Evolutionary conservation across 2,113 vertebrate genomes (phyloP).

Genomic region (Hyaena hyaena): DNA sequence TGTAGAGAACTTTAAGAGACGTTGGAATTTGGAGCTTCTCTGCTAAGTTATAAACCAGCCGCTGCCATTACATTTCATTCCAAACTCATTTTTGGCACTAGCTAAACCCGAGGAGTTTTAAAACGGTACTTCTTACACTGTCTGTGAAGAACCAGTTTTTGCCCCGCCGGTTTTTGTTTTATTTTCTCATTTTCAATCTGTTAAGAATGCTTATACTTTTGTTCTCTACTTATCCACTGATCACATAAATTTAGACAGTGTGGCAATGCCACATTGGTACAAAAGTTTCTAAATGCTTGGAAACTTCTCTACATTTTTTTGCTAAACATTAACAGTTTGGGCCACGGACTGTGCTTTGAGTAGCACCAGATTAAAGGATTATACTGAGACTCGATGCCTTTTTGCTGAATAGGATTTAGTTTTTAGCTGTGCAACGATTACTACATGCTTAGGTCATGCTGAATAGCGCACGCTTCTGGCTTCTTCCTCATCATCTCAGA

Average conservation of each 20-base stretch:
- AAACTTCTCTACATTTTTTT: neutral
- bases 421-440: neutral
- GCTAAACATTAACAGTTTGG: neutral
- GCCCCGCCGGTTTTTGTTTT: neutral
- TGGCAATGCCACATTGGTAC: neutral
- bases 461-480: neutral
- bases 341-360: neutral
- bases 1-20: constrained; percentile 1
- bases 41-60: constrained; percentile 69
- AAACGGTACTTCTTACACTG: neutral
- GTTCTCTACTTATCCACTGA: neutral
- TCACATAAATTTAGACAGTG: neutral
- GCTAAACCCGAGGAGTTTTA: constrained; percentile 50
- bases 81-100: constrained; percentile 54
- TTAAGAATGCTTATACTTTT: neutral
- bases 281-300: neutral
- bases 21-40: constrained; percentile 48
- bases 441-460: neutral
- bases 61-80: constrained; percentile 48
- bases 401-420: neutral
- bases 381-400: neutral
- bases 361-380: neutral
- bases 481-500: neutral
- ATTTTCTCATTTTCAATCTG: neutral
- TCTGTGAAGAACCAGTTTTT: neutral